Evolutionary conservation across 2,113 vertebrate genomes (phyloP).

Genomic region (Ranitomeya variabilis): DNA sequence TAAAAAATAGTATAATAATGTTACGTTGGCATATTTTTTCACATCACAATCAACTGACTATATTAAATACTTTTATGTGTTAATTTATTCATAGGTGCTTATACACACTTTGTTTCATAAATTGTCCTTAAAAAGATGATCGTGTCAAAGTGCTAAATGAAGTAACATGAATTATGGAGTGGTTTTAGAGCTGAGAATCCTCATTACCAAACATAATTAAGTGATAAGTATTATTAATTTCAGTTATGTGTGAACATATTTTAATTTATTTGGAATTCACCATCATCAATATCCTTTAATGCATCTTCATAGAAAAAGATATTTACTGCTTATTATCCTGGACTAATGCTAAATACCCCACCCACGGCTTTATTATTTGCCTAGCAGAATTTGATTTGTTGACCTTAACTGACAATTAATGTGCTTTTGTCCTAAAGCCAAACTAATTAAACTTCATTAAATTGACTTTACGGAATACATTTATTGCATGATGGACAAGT

Average conservation of each 20-base stretch:
- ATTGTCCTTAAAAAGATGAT: constrained; percentile 49
- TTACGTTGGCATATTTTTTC: neutral
- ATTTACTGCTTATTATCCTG: neutral
- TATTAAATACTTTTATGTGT: constrained; percentile 30
- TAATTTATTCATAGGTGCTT: constrained; percentile 37
- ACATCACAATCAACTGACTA: neutral
- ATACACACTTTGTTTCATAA: constrained; percentile 37
- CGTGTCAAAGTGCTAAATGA: constrained; percentile 50
- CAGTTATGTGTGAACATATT: constrained; percentile 41
- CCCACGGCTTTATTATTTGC: constrained; percentile 7
- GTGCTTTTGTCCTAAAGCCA: neutral
- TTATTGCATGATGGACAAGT: neutral
- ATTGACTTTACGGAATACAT: neutral
- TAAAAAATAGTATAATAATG: neutral
- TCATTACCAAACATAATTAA: constrained; percentile 54
- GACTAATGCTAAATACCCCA: neutral
- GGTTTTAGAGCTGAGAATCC: constrained; percentile 35
- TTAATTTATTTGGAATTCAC: constrained; percentile 34
- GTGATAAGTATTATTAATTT: constrained; percentile 47
- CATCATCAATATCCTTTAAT: constrained; percentile 33
- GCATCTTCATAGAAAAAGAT: constrained; percentile 5
- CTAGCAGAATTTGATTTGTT: constrained; percentile 15
- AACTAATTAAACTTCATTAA: neutral
- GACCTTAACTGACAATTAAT: neutral
- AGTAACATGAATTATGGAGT: constrained; percentile 50